These are phyloP conservation scores for Melanaphis sacchari DNA, from an alignment of 1,140 invertebrate species.

Conservation along the genomic window DNA sequence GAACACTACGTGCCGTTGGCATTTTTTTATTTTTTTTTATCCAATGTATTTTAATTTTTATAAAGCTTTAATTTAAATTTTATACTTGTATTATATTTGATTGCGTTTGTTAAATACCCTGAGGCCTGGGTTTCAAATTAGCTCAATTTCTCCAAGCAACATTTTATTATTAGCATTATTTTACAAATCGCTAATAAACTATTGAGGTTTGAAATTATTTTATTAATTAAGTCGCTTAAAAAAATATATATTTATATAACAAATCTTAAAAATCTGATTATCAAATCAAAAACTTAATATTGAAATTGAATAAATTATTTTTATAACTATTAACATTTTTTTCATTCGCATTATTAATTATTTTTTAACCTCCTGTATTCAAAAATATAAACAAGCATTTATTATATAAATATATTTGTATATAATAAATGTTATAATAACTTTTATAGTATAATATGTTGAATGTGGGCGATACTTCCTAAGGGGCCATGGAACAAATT, in stretches of 20 bases:
- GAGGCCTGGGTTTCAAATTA: too few species aligned
- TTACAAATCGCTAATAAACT: too few species aligned
- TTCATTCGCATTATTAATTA: neutral
- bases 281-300: neutral
- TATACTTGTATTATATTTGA: too few species aligned
- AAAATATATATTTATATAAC: neutral
- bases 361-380: neutral
- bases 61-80: too few species aligned
- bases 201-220: neutral
- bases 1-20: constrained; percentile 57
- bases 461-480: neutral
- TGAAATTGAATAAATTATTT: neutral
- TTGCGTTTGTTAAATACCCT: too few species aligned
- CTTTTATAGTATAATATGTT: neutral
- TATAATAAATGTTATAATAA: too few species aligned
- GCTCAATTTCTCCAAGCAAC: too few species aligned
- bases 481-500: neutral
- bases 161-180: too few species aligned
- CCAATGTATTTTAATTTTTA: too few species aligned
- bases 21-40: constrained; percentile 16
- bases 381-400: neutral
- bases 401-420: neutral
- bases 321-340: neutral
- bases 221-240: neutral
- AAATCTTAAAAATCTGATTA: neutral